phyloP scores from a whole-genome alignment of 2,888 invertebrate species.

The Deilephila porcellus region DNA sequence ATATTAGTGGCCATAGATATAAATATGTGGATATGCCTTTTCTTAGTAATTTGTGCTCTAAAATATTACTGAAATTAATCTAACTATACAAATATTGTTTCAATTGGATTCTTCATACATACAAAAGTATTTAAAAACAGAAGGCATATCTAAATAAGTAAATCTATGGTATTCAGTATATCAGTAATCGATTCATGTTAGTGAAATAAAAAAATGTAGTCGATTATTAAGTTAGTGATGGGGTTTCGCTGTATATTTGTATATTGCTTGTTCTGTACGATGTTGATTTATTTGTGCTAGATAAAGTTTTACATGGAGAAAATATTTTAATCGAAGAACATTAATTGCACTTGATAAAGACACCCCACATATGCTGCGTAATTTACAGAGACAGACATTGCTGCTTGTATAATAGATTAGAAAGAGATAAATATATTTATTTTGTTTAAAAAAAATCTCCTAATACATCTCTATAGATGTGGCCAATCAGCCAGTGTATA shows the following conservation, averaged over 20 bases:
- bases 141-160: background rate
- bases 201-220: background rate
- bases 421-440: too few relatives aligned
- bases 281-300: background rate
- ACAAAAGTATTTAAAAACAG: background rate
- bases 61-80: background rate
- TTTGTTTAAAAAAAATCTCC: too few relatives aligned
- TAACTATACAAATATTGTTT: background rate
- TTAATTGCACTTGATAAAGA: background rate
- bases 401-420: background rate
- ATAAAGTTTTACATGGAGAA: background rate
- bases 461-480: too few relatives aligned
- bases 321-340: background rate
- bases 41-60: background rate
- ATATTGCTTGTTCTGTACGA: background rate
- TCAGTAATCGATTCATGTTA: background rate
- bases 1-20: background rate
- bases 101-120: background rate
- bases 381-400: background rate
- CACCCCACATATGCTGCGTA: background rate
- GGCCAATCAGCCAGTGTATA: background rate
- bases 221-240: background rate
- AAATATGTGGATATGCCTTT: background rate
- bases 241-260: background rate
- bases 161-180: background rate